Evolutionary conservation across 2,888 invertebrate species (phyloP), one percentile per base, ranked within the genome.

Genomic region (Linyphia triangularis): DNA sequence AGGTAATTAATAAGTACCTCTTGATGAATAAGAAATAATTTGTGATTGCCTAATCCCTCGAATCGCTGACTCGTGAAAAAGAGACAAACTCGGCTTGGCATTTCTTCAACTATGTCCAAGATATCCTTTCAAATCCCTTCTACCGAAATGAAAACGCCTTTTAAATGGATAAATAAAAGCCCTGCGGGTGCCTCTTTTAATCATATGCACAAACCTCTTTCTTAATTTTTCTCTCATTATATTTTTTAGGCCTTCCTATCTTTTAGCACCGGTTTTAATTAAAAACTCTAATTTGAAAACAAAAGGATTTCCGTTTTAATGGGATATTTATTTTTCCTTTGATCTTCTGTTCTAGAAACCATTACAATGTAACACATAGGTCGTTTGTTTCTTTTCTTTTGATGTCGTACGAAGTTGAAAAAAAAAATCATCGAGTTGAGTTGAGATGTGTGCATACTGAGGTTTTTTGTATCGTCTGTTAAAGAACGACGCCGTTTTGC

Each of bases 281-380:
- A 78, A 78, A 78, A 65, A 78, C 51, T 78, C 43, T 51, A 67
- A 78, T 51, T 78, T 51, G 65, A 78, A 77, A 78, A 77, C 75
- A 77, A 77, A 77, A 61, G 37, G 19, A 73, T 73, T 37, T 37
- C n/a, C 24, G 33, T 75, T 59, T 77, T 33, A 61, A 77, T 26
- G n/a, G 61, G 61, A 30, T 73, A 59, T 73, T 59, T 73, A 43
- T 70, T 70, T 26, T 43, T 9, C 6, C 43, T 70, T 70, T 70
- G 22, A 24, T 40, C 69, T 22, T 9, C 24, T 26, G 10, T 63
- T 26, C 26, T 26, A n/a, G n/a, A n/a, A n/a, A n/a, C n/a, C 51
- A 5, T 51, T 51, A 51, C 51, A 16, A 13, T 51, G 51, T 51
- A 51, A 51, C 51, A 51, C 51, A 51, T 51, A n/a, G 13, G 51